These are phyloP conservation scores for Muntiacus muntjak DNA, from an alignment of 2,113 vertebrate genomes.

Conservation along the genomic window DNA sequence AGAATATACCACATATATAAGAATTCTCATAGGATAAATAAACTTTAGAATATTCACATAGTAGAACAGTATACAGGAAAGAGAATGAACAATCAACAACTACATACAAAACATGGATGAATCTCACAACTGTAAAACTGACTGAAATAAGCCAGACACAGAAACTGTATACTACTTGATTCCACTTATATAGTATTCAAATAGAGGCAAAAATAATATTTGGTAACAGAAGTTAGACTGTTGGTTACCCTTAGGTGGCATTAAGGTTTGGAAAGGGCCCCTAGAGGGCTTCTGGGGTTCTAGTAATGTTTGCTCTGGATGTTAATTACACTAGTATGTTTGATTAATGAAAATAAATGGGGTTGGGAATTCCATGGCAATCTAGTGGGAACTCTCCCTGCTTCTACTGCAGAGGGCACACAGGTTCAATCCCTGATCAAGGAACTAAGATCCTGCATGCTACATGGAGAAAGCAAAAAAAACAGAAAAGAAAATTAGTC, in stretches of 20 bases:
- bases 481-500: not conserved
- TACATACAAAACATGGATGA: not conserved
- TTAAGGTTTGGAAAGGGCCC: slow-evolving; percentile 1
- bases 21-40: not conserved
- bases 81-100: not conserved
- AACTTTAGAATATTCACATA: not conserved
- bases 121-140: not conserved
- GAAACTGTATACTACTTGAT: not conserved
- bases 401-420: not conserved
- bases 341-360: slow-evolving; percentile 10
- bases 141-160: not conserved
- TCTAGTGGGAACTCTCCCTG: not conserved
- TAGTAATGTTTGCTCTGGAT: not conserved
- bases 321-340: not conserved
- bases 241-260: not conserved
- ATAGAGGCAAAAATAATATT: not conserved
- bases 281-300: not conserved
- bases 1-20: not conserved
- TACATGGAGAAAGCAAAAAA: not conserved
- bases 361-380: not conserved
- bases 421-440: not conserved
- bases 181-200: not conserved
- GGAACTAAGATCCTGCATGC: not conserved
- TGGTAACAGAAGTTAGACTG: not conserved
- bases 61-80: not conserved